These are phyloP conservation scores for Melipona beecheii DNA, from an alignment of 2,888 invertebrate genomes.

Conservation along the genomic window DNA sequence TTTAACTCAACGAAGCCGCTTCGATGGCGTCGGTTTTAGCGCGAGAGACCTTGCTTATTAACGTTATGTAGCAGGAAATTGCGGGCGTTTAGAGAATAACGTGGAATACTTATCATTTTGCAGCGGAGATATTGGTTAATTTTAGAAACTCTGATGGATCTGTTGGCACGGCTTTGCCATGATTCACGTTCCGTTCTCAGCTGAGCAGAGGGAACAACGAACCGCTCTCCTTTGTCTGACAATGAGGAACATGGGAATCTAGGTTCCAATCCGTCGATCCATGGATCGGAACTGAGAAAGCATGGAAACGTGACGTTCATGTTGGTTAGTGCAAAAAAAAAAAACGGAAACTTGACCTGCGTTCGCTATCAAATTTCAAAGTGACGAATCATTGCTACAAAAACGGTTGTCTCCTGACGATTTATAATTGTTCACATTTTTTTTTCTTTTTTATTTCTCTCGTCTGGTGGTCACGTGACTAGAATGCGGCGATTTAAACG, in stretches of 20 bases:
- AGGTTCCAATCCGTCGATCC: slow-evolving; percentile 35
- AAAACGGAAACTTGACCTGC: slow-evolving; percentile 60
- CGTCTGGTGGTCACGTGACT: slow-evolving; percentile 16
- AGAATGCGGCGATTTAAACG: slow-evolving; percentile 33
- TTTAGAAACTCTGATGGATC: slow-evolving; percentile 57
- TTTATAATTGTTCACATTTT: slow-evolving; percentile 6
- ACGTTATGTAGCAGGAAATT: slow-evolving; percentile 23
- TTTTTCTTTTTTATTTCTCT: not conserved
- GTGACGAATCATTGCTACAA: slow-evolving; percentile 51
- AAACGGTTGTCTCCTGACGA: slow-evolving; percentile 27
- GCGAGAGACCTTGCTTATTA: slow-evolving; percentile 5
- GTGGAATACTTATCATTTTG: slow-evolving; percentile 52
- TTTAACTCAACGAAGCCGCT: not conserved
- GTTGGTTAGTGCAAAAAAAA: slow-evolving; percentile 51
- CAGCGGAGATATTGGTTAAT: slow-evolving; percentile 43
- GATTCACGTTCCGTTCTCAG: slow-evolving; percentile 48
- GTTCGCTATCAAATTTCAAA: slow-evolving; percentile 53
- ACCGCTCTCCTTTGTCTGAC: slow-evolving; percentile 42
- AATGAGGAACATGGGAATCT: slow-evolving; percentile 33
- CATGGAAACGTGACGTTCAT: slow-evolving; percentile 51
- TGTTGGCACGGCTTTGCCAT: slow-evolving; percentile 42
- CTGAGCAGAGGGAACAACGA: slow-evolving; percentile 31
- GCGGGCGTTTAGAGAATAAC: slow-evolving; percentile 50
- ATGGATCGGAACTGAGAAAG: slow-evolving; percentile 29
- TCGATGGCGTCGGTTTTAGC: not conserved